Evolutionary conservation across 2,113 vertebrate species (phyloP).

Genomic region (Melanotaenia duboulayi): DNA sequence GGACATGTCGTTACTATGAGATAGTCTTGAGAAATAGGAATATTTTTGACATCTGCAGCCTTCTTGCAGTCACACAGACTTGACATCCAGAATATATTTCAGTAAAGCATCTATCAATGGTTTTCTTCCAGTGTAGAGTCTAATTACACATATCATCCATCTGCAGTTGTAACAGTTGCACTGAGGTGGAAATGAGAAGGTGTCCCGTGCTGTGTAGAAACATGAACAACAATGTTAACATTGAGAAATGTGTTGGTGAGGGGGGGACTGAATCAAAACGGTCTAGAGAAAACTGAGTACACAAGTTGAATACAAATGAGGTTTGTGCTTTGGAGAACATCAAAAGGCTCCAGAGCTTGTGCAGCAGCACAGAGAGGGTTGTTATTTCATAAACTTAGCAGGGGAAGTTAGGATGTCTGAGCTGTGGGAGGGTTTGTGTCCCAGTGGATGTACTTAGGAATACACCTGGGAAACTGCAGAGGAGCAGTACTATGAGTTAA

Average conservation of each 20-base stretch:
- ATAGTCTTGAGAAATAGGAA: neutral
- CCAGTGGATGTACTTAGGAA: conserved; percentile 37
- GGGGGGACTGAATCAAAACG: conserved; percentile 56
- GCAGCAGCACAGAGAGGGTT: conserved; percentile 31
- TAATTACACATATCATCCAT: conserved; percentile 58
- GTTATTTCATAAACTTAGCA: conserved; percentile 59
- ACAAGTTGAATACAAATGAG: conserved; percentile 64
- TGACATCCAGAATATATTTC: neutral
- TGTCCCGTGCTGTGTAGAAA: conserved; percentile 56
- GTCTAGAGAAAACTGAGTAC: conserved; percentile 36
- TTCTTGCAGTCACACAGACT: conserved; percentile 14
- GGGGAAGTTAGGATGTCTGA: conserved; percentile 32
- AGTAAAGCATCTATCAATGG: conserved; percentile 6
- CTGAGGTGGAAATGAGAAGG: conserved; percentile 46
- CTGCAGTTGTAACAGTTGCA: conserved; percentile 26
- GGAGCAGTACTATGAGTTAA: neutral
- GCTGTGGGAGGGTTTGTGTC: conserved; percentile 31
- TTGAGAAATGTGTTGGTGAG: conserved; percentile 39
- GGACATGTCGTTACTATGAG: conserved; percentile 23
- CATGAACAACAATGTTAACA: conserved; percentile 61
- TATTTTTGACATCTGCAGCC: conserved; percentile 41
- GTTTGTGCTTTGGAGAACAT: conserved; percentile 52
- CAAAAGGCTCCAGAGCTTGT: conserved; percentile 36
- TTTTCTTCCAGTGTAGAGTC: conserved; percentile 14
- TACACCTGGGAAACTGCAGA: conserved; percentile 23